Conservation (phyloP, 1,140 invertebrate species). For the Brachionus calyciflorus region DNA sequence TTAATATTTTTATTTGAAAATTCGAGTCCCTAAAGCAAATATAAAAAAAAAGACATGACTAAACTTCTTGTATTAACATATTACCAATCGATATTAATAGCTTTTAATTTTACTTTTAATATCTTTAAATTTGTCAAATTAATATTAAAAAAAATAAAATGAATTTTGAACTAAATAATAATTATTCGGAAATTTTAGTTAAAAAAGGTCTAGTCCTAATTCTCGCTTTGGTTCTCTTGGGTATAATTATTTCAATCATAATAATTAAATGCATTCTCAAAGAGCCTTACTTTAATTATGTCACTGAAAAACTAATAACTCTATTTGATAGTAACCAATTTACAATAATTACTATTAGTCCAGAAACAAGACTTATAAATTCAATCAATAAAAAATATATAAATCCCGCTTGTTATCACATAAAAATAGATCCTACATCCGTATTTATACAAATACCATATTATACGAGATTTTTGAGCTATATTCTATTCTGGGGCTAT, state of each 20-base stretch:
- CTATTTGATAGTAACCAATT: conserved; percentile 25
- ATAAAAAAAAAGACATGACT: too few relatives aligned
- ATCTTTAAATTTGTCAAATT: background rate
- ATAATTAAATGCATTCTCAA: background rate
- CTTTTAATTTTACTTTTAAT: background rate
- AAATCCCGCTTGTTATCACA: conserved; percentile 11
- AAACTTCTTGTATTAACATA: too few relatives aligned
- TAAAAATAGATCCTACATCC: conserved; percentile 14
- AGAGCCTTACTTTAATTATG: conserved; percentile 1
- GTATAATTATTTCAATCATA: background rate
- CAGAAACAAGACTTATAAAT: background rate
- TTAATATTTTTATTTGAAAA: too few relatives aligned
- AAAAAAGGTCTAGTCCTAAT: conserved; percentile 23
- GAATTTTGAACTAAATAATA: background rate
- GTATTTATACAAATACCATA: conserved; percentile 33
- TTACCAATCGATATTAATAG: background rate
- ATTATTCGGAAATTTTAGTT: conserved; percentile 14
- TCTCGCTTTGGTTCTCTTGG: background rate
- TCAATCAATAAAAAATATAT: background rate
- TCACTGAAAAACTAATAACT: conserved; percentile 28
- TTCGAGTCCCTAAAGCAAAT: too few relatives aligned
- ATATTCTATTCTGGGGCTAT: conserved; percentile 44
- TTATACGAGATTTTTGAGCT: conserved; percentile 22
- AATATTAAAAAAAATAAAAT: conserved; percentile 1
- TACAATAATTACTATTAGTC: background rate